Percentiles rank a stretch among this genome's conserved stretches.
Conservation (phyloP, 2,797 vertebrate species). For the Margarornis squamiger region DNA sequence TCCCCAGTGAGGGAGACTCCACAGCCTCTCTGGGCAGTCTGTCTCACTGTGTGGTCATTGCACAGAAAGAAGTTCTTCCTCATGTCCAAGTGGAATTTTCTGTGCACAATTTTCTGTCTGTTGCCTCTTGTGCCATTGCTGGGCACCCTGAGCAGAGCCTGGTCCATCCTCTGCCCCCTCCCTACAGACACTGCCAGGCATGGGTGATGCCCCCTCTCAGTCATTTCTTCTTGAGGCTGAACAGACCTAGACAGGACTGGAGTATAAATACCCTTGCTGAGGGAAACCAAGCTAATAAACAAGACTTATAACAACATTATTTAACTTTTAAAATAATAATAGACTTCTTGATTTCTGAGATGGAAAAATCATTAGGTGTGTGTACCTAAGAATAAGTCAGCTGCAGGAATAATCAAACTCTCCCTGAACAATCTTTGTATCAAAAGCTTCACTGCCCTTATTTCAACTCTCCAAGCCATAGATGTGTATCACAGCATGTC, state of each 20-base stretch:
- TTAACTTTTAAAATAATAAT: constrained; percentile 14
- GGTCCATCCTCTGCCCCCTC: background rate
- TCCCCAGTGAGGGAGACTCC: background rate
- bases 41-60: too few relatives aligned
- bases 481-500: background rate
- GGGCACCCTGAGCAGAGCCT: background rate
- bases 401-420: background rate
- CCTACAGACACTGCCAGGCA: too few relatives aligned
- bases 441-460: constrained; percentile 13
- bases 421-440: background rate
- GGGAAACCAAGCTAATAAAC: background rate
- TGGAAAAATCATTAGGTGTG: background rate
- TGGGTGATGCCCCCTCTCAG: background rate
- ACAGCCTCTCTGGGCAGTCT: background rate
- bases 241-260: background rate
- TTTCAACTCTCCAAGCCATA: constrained; percentile 24
- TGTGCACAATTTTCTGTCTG: background rate
- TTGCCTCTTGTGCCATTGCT: background rate
- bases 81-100: too few relatives aligned
- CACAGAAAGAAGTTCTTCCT: background rate
- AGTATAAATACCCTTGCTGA: background rate
- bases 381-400: background rate
- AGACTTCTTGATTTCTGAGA: background rate
- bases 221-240: background rate
- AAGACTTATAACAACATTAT: background rate